Evolutionary conservation across 2,113 vertebrate species (phyloP), one percentile per base, ranked within the genome.

Genomic region (Marcusenius ussheri): DNA sequence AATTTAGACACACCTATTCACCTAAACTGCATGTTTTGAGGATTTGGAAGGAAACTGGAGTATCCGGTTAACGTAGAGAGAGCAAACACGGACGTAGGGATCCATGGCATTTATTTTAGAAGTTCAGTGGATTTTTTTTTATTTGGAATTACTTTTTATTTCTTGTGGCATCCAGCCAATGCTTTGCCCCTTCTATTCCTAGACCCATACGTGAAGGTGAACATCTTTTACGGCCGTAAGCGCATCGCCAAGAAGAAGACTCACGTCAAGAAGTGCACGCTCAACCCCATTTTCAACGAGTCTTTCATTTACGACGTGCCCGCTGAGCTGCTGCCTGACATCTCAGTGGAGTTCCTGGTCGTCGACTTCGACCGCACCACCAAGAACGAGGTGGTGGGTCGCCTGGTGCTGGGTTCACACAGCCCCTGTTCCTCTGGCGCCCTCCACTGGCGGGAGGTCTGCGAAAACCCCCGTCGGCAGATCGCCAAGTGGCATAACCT

Each of bases 201-300:
- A 98, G 98, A 99, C 91, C 98, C 98, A 0, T 99, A 99, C 0
- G 98, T 99, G 88, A 99, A 99, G 95, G 97, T 99, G 91, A 99
- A 99, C 9, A 96, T 99, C n/a, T 99, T 98, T 93, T 99, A 98
- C 0, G 97, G 98, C 3, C 96, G 97, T 46, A 98, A 98, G 90
- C 98, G 98, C 93, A 98, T 99, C 0, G 98, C 98, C 49, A 99
- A 99, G 94, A 99, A 99, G 96, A 99, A 99, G 91, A 99, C 98
- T 0, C 98, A 99, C 2, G 98, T 99, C 91, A 99, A 99, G 96
- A 99, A 99, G 94, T 96, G 98, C 96, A 99, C 98, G 45, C 95
- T 98, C 94, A 98, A 98, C 91, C 98, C 98, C 0, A 95, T 99
- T 93, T 99, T 99, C 96, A 99, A 99, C 1, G 98, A 99, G 92